These are phyloP conservation scores for Carettochelys insculpta DNA, from an alignment of 2,113 vertebrate genomes.

Conservation along the genomic window DNA sequence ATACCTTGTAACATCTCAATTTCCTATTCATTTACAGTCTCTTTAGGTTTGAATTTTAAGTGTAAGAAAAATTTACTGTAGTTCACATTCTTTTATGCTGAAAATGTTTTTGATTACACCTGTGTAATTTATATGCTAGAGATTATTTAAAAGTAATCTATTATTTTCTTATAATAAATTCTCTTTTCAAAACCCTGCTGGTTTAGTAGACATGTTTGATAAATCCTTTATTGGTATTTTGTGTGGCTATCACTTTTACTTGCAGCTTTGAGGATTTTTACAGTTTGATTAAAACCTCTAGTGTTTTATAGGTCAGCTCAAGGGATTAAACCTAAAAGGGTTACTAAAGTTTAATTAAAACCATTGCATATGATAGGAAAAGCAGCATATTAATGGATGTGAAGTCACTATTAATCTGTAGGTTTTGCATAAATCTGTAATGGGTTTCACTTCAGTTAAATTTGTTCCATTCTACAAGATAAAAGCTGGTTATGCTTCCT, in stretches of 20 bases:
- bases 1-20: background rate
- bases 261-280: conserved; percentile 64
- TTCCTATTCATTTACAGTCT: conserved; percentile 11
- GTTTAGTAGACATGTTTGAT: conserved; percentile 60
- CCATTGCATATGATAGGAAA: conserved; percentile 54
- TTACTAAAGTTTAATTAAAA: conserved; percentile 76
- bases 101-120: conserved; percentile 6
- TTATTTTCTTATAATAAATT: background rate
- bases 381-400: conserved; percentile 65
- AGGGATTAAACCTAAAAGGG: conserved; percentile 67
- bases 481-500: conserved; percentile 42
- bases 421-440: conserved; percentile 38
- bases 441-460: conserved; percentile 40
- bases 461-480: conserved; percentile 36
- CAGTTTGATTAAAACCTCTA: conserved; percentile 70
- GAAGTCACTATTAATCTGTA: conserved; percentile 53
- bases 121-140: conserved; percentile 7
- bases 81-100: background rate
- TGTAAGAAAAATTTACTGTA: background rate
- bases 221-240: conserved; percentile 59
- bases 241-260: conserved; percentile 53
- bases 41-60: background rate
- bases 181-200: conserved; percentile 27
- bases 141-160: conserved; percentile 16
- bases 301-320: conserved; percentile 64